Evolutionary conservation across 23 tunicate genomes (phyloP).

Genomic region (Ciona savignyi): DNA sequence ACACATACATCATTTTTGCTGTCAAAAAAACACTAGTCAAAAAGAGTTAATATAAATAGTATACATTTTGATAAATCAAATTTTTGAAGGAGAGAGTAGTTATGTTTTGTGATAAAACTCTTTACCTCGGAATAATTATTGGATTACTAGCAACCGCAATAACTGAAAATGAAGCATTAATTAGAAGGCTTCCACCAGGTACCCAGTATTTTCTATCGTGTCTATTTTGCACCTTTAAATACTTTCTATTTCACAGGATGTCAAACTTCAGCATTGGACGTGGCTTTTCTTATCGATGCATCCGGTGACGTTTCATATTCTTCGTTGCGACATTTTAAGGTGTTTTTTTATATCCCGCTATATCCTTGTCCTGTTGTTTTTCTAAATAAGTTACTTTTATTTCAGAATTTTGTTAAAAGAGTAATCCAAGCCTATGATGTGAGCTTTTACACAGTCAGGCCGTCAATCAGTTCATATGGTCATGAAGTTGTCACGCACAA

Average conservation of each 20-base stretch:
- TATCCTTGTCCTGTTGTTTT: neutral
- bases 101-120: neutral
- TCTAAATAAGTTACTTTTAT: neutral
- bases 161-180: neutral
- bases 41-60: too few species aligned
- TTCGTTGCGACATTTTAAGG: slow-evolving; percentile 25
- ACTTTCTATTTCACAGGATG: slow-evolving; percentile 22
- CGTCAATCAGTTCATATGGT: slow-evolving; percentile 33
- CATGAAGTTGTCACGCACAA: slow-evolving; percentile 11
- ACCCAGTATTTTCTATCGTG: neutral
- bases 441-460: slow-evolving; percentile 32
- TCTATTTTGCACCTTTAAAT: neutral
- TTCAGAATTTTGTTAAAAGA: slow-evolving; percentile 41
- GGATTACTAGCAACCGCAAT: neutral
- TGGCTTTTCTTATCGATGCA: slow-evolving; percentile 50
- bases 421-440: slow-evolving; percentile 35
- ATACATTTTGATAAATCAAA: too few species aligned
- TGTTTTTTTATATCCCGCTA: neutral
- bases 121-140: neutral
- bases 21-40: too few species aligned
- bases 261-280: slow-evolving; percentile 33
- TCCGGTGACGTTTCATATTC: slow-evolving; percentile 18
- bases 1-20: too few species aligned
- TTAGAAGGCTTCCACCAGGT: slow-evolving; percentile 12
- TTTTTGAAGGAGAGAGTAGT: too few species aligned